Evolutionary conservation across 2,888 invertebrate genomes (phyloP).

Genomic region (Nephrotoma guestfalica): DNA sequence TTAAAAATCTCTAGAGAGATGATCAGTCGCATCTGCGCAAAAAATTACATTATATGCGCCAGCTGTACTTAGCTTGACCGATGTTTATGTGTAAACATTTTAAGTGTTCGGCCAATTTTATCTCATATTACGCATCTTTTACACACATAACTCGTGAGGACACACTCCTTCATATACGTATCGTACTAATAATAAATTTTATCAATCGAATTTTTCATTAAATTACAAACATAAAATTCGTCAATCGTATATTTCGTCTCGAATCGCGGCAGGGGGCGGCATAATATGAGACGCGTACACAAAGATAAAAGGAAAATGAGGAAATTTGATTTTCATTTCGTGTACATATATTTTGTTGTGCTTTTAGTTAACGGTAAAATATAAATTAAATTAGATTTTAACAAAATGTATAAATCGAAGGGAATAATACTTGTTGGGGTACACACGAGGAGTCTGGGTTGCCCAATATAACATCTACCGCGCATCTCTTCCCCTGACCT

Average conservation of each 20-base stretch:
- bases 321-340: neutral
- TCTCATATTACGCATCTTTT: too few relatives aligned
- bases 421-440: neutral
- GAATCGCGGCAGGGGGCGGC: neutral
- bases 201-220: neutral
- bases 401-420: neutral
- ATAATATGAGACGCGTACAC: neutral
- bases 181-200: neutral
- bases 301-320: neutral
- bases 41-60: neutral
- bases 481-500: neutral
- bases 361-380: neutral
- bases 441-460: neutral
- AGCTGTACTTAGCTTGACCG: neutral
- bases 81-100: too few relatives aligned
- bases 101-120: too few relatives aligned
- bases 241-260: neutral
- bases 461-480: neutral
- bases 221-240: neutral
- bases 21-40: neutral
- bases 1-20: neutral
- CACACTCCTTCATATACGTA: neutral
- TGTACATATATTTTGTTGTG: neutral
- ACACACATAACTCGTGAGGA: too few relatives aligned
- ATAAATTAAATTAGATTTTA: neutral